These are phyloP conservation scores for Amphiprion clarkii DNA, from an alignment of 2,797 vertebrate genomes.

Conservation along the genomic window DNA sequence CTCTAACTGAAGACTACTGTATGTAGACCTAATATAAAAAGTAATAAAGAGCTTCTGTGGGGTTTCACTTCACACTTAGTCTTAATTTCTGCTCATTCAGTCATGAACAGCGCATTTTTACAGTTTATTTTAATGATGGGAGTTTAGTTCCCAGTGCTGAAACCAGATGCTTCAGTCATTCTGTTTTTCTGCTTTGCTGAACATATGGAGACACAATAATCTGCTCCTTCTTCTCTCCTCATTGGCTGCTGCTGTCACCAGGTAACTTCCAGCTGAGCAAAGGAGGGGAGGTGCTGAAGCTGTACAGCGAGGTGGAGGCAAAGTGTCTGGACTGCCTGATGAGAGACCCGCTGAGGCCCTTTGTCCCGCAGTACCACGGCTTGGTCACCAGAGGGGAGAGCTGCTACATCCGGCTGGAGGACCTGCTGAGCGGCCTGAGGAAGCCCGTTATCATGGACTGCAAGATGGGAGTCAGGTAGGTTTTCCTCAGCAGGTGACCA, in stretches of 20 bases:
- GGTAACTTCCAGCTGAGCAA: conserved; percentile 90
- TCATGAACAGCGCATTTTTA: neutral
- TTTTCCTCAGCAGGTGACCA: neutral
- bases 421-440: conserved; percentile 88
- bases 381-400: conserved; percentile 84
- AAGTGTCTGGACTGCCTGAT: conserved; percentile 88
- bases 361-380: conserved; percentile 90
- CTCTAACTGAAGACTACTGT: no score
- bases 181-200: neutral
- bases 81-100: neutral
- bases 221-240: neutral
- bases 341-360: conserved; percentile 85
- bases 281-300: conserved; percentile 90
- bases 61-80: neutral
- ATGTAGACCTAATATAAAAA: no score
- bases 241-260: conserved; percentile 54
- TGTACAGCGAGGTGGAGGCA: conserved; percentile 87
- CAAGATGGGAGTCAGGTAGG: conserved; percentile 93
- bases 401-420: conserved; percentile 90
- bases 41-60: neutral
- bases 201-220: neutral
- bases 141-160: neutral
- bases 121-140: neutral
- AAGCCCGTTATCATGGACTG: conserved; percentile 93
- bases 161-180: neutral